Conservation (phyloP, 2,888 invertebrate species). For the Pheosia gnoma region DNA sequence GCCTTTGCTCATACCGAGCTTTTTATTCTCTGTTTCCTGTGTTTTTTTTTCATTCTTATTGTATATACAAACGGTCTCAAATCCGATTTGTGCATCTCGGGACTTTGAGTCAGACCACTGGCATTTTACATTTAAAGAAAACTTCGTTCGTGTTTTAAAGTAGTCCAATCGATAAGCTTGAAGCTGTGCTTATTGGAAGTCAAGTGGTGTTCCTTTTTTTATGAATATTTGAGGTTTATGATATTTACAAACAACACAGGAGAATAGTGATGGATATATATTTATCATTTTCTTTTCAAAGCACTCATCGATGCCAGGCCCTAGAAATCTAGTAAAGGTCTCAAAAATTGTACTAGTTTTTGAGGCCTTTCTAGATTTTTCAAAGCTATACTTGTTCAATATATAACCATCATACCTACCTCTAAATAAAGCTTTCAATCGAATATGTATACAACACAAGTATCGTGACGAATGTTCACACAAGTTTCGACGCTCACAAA, state of each 20-base stretch:
- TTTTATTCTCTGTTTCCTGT: constrained; percentile 43
- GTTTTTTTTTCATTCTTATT: constrained; percentile 52
- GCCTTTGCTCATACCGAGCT: constrained; percentile 43
- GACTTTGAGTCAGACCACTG: constrained; percentile 37
- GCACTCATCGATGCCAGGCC: too few species aligned
- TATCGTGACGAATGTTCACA: constrained; percentile 28
- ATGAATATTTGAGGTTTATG: too few species aligned
- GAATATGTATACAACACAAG: neutral
- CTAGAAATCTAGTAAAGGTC: too few species aligned
- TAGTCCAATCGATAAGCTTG: constrained; percentile 14
- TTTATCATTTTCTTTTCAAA: too few species aligned
- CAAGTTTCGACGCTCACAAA: constrained; percentile 31
- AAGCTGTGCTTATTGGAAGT: neutral
- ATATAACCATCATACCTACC: neutral
- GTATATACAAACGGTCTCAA: constrained; percentile 47
- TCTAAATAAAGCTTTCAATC: neutral
- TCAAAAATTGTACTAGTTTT: too few species aligned
- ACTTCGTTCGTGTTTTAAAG: neutral
- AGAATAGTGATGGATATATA: too few species aligned
- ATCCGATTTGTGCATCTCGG: constrained; percentile 59
- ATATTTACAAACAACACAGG: too few species aligned
- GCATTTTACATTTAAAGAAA: constrained; percentile 15
- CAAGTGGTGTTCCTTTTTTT: too few species aligned
- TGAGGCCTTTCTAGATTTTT: too few species aligned
- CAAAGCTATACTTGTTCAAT: too few species aligned